Percentiles rank a stretch among this genome's conserved stretches.
Evolutionary conservation across 2,797 vertebrate species (phyloP).

Genomic region (Halcyon chelicuti): DNA sequence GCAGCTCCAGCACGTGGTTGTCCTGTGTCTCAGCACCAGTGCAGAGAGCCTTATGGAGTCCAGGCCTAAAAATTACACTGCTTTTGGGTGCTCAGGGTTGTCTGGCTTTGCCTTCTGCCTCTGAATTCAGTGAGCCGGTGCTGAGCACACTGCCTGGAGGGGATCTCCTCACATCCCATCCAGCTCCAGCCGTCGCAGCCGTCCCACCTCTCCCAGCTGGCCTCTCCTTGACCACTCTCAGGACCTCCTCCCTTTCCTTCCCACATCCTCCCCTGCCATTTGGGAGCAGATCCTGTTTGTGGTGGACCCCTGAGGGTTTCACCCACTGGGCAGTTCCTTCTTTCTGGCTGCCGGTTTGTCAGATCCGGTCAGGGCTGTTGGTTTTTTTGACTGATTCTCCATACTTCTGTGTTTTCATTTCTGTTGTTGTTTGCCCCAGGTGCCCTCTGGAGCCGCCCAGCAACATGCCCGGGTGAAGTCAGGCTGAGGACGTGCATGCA

Average conservation of each 20-base stretch:
- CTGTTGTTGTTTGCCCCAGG: background rate
- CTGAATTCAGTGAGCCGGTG: background rate
- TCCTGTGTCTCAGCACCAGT: background rate
- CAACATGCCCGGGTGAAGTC: background rate
- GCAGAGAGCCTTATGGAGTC: background rate
- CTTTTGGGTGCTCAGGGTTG: background rate
- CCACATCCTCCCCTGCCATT: background rate
- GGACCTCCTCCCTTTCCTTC: slow-evolving; percentile 27
- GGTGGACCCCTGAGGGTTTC: background rate
- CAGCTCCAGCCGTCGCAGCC: fast-evolving
- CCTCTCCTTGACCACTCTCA: background rate
- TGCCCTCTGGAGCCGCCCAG: background rate
- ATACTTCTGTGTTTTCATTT: background rate
- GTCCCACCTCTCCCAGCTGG: background rate
- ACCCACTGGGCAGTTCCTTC: background rate
- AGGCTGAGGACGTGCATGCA: background rate
- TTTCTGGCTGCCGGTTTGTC: background rate
- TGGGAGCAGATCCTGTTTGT: background rate
- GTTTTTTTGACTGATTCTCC: background rate
- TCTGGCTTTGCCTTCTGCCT: background rate
- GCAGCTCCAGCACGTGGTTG: background rate
- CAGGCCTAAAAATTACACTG: background rate
- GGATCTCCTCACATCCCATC: background rate
- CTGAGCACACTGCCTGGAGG: fast-evolving
- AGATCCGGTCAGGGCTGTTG: background rate